These are phyloP conservation scores for Macroteleia sp. DNA, from an alignment of 2,888 invertebrate genomes.

Conservation along the genomic window DNA sequence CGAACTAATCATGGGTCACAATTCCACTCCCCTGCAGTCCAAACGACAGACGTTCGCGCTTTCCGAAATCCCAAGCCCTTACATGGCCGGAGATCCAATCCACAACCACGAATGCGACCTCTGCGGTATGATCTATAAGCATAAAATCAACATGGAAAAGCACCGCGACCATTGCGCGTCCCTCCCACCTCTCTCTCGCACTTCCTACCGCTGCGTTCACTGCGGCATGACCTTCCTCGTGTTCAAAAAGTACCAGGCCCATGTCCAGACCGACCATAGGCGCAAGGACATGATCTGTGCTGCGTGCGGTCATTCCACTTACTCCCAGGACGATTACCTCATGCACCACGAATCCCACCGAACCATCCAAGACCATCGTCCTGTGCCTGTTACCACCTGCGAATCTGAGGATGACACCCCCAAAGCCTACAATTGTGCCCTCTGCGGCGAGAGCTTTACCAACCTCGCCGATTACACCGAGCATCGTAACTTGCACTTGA, in stretches of 20 bases:
- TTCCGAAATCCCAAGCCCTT: slow-evolving; percentile 69
- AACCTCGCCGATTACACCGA: slow-evolving; percentile 87
- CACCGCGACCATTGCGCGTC: slow-evolving; percentile 75
- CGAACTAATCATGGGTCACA: slow-evolving; percentile 41
- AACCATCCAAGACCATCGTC: no score
- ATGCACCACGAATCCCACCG: slow-evolving; percentile 81
- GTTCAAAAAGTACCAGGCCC: slow-evolving; percentile 78
- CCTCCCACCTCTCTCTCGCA: slow-evolving; percentile 70
- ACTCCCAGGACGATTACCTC: slow-evolving; percentile 85
- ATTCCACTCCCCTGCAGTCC: slow-evolving; percentile 62
- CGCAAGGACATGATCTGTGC: slow-evolving; percentile 84
- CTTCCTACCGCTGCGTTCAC: slow-evolving; percentile 76
- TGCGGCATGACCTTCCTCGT: slow-evolving; percentile 79
- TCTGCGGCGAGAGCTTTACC: slow-evolving; percentile 87
- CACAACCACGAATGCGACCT: slow-evolving; percentile 78
- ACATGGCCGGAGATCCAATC: slow-evolving; percentile 78
- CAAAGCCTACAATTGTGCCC: slow-evolving; percentile 85
- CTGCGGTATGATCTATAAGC: slow-evolving; percentile 82
- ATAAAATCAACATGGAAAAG: slow-evolving; percentile 77
- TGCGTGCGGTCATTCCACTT: slow-evolving; percentile 84
- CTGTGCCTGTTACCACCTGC: no score
- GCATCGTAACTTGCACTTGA: slow-evolving; percentile 87
- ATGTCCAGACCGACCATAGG: slow-evolving; percentile 73
- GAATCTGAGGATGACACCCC: slow-evolving; percentile 9
- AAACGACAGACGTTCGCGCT: slow-evolving; percentile 8